Percentiles rank a stretch among this genome's conserved stretches.
These are phyloP conservation scores for Bryconaethiops microstoma DNA, from an alignment of 2,797 vertebrate genomes.

Conservation along the genomic window DNA sequence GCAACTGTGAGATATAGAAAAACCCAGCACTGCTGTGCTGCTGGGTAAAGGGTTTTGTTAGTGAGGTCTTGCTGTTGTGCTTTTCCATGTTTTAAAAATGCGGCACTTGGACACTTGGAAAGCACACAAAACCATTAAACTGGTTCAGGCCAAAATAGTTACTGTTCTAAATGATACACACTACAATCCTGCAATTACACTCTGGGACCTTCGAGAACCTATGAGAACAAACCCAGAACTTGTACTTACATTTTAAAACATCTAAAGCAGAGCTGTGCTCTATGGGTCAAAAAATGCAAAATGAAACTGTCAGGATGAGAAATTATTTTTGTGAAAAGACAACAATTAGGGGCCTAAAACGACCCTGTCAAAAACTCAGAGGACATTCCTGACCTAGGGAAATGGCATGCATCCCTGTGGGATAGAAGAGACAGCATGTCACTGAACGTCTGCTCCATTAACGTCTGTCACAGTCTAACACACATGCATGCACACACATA, in stretches of 20 bases:
- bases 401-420: constrained; percentile 40
- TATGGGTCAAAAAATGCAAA: not conserved
- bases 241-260: not conserved
- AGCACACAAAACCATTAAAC: too few relatives aligned
- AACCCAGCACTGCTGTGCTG: not conserved
- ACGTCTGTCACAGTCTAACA: constrained; percentile 41
- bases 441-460: constrained; percentile 40
- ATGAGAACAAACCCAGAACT: not conserved
- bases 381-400: constrained; percentile 32
- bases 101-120: too few relatives aligned
- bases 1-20: too few relatives aligned
- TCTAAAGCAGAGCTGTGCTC: constrained; percentile 9
- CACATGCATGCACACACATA: not conserved
- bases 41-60: not conserved
- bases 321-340: constrained; percentile 20
- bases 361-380: constrained; percentile 40
- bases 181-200: not conserved
- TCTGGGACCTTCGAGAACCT: not conserved
- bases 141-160: not conserved
- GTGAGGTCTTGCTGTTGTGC: not conserved
- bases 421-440: constrained; percentile 30
- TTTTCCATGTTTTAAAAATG: not conserved
- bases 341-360: constrained; percentile 18
- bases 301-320: not conserved
- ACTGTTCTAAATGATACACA: not conserved